Conservation (phyloP, 2,888 invertebrate genomes). For the Pollenia labialis region DNA sequence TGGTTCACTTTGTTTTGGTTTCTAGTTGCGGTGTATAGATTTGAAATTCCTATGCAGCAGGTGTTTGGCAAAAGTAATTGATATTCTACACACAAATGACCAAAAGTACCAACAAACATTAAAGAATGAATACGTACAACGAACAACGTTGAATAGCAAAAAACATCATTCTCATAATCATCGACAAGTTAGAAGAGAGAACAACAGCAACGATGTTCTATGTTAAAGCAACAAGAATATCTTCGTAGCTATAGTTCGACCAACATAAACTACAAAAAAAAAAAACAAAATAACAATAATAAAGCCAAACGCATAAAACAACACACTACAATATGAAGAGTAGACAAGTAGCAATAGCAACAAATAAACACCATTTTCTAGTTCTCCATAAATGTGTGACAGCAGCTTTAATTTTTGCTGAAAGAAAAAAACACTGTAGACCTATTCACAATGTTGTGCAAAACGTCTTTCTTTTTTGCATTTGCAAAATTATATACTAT, state of each 20-base stretch:
- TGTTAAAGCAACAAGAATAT: constrained; percentile 32
- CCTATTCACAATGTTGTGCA: too few relatives aligned
- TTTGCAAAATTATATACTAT: too few relatives aligned
- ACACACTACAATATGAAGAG: neutral
- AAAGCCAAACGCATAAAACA: constrained; percentile 31
- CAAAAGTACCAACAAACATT: constrained; percentile 67
- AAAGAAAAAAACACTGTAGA: too few relatives aligned
- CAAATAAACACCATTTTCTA: neutral
- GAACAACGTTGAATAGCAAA: constrained; percentile 45
- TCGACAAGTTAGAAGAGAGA: constrained; percentile 49
- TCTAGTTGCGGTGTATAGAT: constrained; percentile 61
- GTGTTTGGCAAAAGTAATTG: constrained; percentile 84
- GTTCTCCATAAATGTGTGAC: neutral
- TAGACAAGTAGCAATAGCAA: constrained; percentile 31
- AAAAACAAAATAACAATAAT: too few relatives aligned
- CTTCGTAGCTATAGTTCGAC: constrained; percentile 18
- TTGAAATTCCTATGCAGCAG: constrained; percentile 83
- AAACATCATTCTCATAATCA: constrained; percentile 57
- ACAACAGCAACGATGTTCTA: constrained; percentile 46
- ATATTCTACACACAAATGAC: constrained; percentile 82
- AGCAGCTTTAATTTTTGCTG: too few relatives aligned
- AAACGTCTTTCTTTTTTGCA: too few relatives aligned
- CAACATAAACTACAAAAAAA: constrained; percentile 25
- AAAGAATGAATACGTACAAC: constrained; percentile 32
- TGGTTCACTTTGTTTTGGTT: constrained; percentile 52